Evolutionary conservation across 2,113 vertebrate genomes (phyloP), one percentile per base, ranked within the genome.

Genomic region (Seriola aureovittata): DNA sequence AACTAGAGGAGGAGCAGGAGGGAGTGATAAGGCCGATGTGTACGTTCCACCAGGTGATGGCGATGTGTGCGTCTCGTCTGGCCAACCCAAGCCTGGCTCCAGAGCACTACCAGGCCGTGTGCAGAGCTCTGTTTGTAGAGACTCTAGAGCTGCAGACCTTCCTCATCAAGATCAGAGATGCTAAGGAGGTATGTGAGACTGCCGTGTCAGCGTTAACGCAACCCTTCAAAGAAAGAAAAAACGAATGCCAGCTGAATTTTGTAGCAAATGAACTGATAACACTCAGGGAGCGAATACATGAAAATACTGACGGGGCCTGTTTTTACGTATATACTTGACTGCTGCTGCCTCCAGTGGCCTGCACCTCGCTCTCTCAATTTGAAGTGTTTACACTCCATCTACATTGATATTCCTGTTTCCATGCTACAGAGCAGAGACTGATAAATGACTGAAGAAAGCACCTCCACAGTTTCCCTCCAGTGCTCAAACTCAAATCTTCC

Each of bases 91-190:
- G 78, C 0, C 88, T 96, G 17, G 98, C 97, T 0, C 94, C 96
- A 0, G 91, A 94, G 0, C 98, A 99, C 86, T 99, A 99, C 94
- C 98, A 98, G 93, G 97, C 97, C 0, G 98, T 99, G 7, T 99
- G 98, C 91, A 94, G 97, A 0, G 98, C 98, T 0, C 96, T 99
- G 58, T 97, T 98, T 1, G 93, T 98, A 0, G 97, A 99, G 93
- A 99, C 98, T 0, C 91, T 98, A 90, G 98, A 99, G 93, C 96
- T 99, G 80, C 97, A 96, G 84, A 98, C 97, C 55, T 99, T 99
- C 92, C 96, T 99, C 1, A 90, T 93, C 91, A 96, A 95, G 85
- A 97, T 99, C 85, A 95, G 91, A 0, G 97, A 99, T 0, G 96
- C 97, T 79, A 99, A 99, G 87, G 95, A 98, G 97, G 98, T 98